Evolutionary conservation across 1,140 invertebrate species (phyloP).

Genomic region (Magallana ariakensis): DNA sequence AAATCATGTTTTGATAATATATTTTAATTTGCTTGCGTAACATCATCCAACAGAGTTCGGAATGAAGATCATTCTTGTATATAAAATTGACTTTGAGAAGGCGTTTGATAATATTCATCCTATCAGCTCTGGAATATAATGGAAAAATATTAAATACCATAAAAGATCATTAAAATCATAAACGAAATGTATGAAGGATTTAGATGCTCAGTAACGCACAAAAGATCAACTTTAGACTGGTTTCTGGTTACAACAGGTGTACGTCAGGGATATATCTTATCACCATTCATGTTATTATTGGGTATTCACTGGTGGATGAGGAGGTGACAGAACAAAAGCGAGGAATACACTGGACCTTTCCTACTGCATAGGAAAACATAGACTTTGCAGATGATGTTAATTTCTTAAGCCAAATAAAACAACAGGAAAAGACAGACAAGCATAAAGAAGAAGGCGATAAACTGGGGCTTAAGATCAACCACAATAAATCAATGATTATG

Average conservation of each 20-base stretch:
- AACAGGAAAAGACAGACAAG: slow-evolving; percentile 33
- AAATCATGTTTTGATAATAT: not conserved
- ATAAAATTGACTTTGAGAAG: no score
- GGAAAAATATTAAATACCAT: not conserved
- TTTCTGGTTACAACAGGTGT: slow-evolving; percentile 4
- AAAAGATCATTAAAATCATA: not conserved
- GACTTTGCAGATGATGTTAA: slow-evolving; percentile 45
- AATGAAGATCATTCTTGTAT: no score
- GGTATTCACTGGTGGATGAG: slow-evolving; percentile 31
- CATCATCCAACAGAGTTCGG: no score
- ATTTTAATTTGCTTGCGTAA: no score
- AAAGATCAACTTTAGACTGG: no score
- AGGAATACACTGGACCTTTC: slow-evolving; percentile 29
- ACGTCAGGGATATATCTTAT: not conserved
- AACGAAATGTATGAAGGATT: not conserved
- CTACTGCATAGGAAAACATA: slow-evolving; percentile 7
- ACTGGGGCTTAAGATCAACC: not conserved
- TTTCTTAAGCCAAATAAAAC: slow-evolving; percentile 34
- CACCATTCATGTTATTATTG: slow-evolving; percentile 26
- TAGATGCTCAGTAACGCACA: not conserved
- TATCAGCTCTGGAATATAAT: not conserved
- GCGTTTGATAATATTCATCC: not conserved
- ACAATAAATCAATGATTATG: not conserved
- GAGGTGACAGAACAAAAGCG: slow-evolving; percentile 43
- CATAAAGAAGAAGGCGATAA: not conserved